A percentile compares a stretch with the other conserved stretches of the same genome.
Conservation (phyloP, 2,797 vertebrate genomes). For the Melanogrammus aeglefinus region DNA sequence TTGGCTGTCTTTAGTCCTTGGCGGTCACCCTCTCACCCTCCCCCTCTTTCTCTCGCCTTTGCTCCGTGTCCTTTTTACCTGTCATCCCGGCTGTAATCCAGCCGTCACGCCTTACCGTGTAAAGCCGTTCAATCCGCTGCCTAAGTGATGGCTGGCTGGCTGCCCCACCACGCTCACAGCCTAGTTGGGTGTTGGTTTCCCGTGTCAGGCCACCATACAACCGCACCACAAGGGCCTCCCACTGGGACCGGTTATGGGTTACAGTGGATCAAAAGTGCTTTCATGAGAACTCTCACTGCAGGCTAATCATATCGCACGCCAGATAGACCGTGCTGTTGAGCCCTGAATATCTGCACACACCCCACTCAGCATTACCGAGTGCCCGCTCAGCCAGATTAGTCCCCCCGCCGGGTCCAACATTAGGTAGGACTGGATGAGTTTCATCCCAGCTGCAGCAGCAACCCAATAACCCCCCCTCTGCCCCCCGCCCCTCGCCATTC, state of each 20-base stretch:
- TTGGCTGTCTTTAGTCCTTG: not conserved
- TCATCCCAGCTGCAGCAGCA: not conserved
- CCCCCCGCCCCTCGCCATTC: not conserved
- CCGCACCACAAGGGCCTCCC: not conserved
- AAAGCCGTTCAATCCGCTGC: slow-evolving; percentile 22
- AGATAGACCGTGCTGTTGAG: not conserved
- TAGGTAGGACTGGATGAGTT: not conserved
- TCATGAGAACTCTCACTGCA: not conserved
- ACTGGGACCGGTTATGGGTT: not conserved
- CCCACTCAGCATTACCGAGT: not conserved
- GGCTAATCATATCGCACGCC: not conserved
- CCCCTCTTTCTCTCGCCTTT: not conserved
- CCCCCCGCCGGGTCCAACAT: not conserved
- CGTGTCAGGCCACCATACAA: not conserved
- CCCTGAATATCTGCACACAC: not conserved
- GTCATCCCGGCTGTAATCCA: slow-evolving; percentile 1
- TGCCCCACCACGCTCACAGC: not conserved
- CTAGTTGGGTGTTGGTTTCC: not conserved
- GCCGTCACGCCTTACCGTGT: slow-evolving; percentile 5
- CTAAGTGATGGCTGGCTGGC: slow-evolving; percentile 29
- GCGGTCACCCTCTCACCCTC: not conserved
- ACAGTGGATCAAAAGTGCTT: not conserved
- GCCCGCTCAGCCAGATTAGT: not conserved
- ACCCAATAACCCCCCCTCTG: no score
- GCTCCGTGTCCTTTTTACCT: not conserved